Evolutionary conservation across 2,113 vertebrate species (phyloP).

Genomic region (Dermatemys mawii): DNA sequence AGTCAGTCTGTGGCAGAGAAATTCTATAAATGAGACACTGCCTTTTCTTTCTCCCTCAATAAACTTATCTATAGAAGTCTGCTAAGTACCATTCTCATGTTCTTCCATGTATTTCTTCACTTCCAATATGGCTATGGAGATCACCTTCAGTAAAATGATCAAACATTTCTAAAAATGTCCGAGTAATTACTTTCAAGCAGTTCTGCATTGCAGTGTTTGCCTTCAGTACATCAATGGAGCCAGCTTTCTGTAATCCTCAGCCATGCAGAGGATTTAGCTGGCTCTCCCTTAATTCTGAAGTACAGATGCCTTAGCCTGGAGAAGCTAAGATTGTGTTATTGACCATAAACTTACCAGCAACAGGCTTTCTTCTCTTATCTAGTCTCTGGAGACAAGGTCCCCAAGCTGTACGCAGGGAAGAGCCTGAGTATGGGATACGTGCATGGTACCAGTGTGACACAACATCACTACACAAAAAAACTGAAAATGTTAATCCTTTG

Average conservation of each 20-base stretch:
- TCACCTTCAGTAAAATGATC: not conserved
- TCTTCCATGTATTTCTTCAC: not conserved
- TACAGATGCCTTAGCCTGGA: not conserved
- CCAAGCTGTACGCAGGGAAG: not conserved
- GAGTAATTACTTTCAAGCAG: not conserved
- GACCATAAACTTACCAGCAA: not conserved
- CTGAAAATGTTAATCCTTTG: not conserved
- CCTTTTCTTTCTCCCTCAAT: not conserved
- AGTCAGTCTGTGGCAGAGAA: not conserved
- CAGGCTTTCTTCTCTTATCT: not conserved
- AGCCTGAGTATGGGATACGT: not conserved
- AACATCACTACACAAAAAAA: not conserved
- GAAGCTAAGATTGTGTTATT: not conserved
- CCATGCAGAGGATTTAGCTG: not conserved
- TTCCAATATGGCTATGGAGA: not conserved
- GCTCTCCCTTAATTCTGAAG: not conserved
- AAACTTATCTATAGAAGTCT: not conserved
- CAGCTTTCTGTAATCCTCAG: not conserved
- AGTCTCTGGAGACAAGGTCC: not conserved
- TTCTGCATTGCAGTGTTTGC: not conserved
- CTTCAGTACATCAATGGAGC: not conserved
- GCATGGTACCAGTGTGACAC: not conserved
- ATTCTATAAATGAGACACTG: not conserved
- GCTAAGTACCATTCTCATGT: not conserved
- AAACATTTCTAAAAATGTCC: not conserved